phyloP scores from a whole-genome alignment of 2,888 invertebrate species.

The Drosophila birchii region DNA sequence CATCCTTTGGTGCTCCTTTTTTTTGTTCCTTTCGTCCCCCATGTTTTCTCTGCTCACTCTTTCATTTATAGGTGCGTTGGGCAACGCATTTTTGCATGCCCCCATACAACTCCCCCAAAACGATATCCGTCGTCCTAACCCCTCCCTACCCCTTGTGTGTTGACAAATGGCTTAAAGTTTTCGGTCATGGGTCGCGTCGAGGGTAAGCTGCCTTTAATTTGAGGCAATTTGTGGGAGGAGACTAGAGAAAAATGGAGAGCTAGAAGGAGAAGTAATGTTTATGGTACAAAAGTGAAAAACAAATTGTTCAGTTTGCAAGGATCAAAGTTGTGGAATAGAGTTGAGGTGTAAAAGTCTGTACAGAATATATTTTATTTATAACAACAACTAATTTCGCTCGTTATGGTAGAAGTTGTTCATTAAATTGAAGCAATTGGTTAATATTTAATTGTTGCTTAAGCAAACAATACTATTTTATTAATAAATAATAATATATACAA shows the following conservation, averaged over 20 bases:
- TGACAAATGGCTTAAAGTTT: constrained; percentile 71
- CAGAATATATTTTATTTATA: too few relatives aligned
- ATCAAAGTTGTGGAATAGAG: background rate
- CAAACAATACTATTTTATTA: too few relatives aligned
- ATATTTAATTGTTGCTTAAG: too few relatives aligned
- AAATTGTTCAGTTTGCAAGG: constrained; percentile 1
- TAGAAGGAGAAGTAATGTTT: constrained; percentile 12
- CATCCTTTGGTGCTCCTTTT: constrained; percentile 29
- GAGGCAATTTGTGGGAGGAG: constrained; percentile 29
- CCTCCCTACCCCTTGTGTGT: constrained; percentile 40
- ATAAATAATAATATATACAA: too few relatives aligned
- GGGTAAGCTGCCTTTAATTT: constrained; percentile 43
- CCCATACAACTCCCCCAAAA: constrained; percentile 13
- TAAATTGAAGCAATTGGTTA: too few relatives aligned
- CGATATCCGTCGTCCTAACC: background rate
- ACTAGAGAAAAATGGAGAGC: background rate
- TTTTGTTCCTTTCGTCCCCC: background rate
- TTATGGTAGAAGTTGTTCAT: too few relatives aligned
- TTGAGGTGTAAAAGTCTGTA: background rate
- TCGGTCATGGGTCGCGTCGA: constrained; percentile 18
- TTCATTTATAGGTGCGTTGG: constrained; percentile 31
- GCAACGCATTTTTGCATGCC: constrained; percentile 59
- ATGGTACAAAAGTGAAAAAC: constrained; percentile 12
- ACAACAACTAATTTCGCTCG: too few relatives aligned
- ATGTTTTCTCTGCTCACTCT: constrained; percentile 13